Conservation (phyloP, 2,888 invertebrate genomes). For the Temnothorax unifasciatus region DNA sequence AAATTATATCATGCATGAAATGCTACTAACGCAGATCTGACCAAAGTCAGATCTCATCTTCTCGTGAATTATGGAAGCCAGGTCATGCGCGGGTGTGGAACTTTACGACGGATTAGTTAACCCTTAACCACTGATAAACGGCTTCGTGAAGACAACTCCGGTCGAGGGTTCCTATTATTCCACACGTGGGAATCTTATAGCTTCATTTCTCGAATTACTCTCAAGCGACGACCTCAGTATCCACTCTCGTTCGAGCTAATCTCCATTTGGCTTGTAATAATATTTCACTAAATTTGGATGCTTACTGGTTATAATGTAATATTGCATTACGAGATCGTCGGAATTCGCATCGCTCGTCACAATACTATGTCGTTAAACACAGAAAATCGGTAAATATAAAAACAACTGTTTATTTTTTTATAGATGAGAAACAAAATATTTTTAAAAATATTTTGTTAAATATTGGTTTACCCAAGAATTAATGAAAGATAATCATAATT, state of each 20-base stretch:
- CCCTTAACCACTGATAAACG: conserved; percentile 59
- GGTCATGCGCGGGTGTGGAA: conserved; percentile 56
- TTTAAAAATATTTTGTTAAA: neutral
- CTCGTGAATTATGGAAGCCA: conserved; percentile 68
- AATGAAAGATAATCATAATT: neutral
- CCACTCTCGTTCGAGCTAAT: conserved; percentile 33
- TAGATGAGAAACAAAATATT: neutral
- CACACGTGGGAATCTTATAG: conserved; percentile 59
- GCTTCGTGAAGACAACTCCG: conserved; percentile 41
- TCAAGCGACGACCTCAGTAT: conserved; percentile 44
- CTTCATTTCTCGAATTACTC: conserved; percentile 58
- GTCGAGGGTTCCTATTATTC: conserved; percentile 55
- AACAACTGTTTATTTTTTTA: neutral
- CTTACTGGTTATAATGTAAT: neutral
- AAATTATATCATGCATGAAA: conserved; percentile 59
- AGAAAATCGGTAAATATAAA: neutral
- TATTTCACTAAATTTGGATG: conserved; percentile 42
- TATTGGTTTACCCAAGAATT: neutral
- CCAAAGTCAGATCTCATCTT: conserved; percentile 66
- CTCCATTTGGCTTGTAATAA: conserved; percentile 47
- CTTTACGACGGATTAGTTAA: conserved; percentile 70
- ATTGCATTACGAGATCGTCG: neutral
- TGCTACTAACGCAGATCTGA: conserved; percentile 59
- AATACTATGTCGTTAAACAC: neutral
- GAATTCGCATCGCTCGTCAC: neutral